Evolutionary conservation across 2,113 vertebrate genomes (phyloP).

Genomic region (Mesembrinibis cayennensis): DNA sequence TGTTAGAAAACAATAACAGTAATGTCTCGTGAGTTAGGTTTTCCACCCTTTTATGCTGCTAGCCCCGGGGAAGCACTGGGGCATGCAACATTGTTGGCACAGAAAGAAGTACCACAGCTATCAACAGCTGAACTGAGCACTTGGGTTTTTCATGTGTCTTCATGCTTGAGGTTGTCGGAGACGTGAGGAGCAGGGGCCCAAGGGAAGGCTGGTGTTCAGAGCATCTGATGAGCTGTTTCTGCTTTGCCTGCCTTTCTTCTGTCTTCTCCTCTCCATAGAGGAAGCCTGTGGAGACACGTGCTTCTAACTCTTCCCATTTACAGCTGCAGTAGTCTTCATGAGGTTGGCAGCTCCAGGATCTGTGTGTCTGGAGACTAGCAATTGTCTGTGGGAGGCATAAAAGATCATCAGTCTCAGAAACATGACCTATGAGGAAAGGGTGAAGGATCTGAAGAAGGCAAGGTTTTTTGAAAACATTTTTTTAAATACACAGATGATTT

Average conservation of each 20-base stretch:
- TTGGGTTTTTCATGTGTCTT: neutral
- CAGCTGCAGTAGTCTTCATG: neutral
- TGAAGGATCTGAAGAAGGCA: neutral
- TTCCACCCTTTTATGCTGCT: neutral
- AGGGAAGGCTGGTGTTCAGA: neutral
- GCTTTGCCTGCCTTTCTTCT: neutral
- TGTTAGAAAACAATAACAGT: neutral
- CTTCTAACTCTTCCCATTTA: neutral
- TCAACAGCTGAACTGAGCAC: neutral
- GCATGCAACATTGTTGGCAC: neutral
- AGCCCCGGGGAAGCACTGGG: neutral
- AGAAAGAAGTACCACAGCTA: neutral
- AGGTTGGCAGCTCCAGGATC: neutral
- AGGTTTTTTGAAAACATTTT: neutral
- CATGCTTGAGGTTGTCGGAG: neutral
- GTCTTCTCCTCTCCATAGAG: neutral
- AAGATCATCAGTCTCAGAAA: neutral
- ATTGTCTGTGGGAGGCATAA: neutral
- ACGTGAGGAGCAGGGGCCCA: neutral
- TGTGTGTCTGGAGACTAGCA: neutral
- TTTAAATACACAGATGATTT: neutral
- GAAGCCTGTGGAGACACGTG: neutral
- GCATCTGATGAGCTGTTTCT: neutral
- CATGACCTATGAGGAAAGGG: neutral
- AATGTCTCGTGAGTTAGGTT: neutral